Evolutionary conservation across 2,888 invertebrate species (phyloP).

Genomic region (Melitaea athalia): DNA sequence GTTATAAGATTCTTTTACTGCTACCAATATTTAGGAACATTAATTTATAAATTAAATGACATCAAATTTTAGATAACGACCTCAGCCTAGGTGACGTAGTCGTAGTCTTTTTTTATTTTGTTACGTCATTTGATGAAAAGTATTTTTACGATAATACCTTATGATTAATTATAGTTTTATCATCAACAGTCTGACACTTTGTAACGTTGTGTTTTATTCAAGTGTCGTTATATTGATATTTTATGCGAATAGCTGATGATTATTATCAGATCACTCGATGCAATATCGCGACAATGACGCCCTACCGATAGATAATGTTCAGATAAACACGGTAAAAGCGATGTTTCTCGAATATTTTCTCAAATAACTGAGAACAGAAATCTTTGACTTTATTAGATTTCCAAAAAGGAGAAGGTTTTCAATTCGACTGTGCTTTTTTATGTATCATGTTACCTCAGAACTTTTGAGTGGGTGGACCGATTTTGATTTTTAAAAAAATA

Average conservation of each 20-base stretch:
- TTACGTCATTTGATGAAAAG: neutral
- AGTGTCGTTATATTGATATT: conserved; percentile 23
- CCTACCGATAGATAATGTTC: conserved; percentile 37
- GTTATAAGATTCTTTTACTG: no score
- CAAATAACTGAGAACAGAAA: neutral
- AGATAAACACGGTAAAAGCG: conserved; percentile 26
- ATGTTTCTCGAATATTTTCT: conserved; percentile 32
- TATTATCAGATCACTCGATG: conserved; percentile 36
- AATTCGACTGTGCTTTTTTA: no score
- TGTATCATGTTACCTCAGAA: no score
- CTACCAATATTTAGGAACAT: no score
- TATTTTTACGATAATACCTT: neutral
- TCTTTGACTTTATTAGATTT: no score
- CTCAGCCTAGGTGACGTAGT: no score
- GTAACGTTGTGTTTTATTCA: neutral
- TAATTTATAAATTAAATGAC: no score
- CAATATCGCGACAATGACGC: conserved; percentile 31
- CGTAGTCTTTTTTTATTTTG: neutral
- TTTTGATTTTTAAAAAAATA: no score
- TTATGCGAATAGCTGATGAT: conserved; percentile 23
- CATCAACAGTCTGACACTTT: conserved; percentile 13
- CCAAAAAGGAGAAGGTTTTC: no score
- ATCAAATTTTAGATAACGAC: no score
- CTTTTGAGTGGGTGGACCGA: no score
- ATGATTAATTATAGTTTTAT: conserved; percentile 11